Evolutionary conservation across 2,113 vertebrate species (phyloP).

Genomic region (Aptenodytes patagonicus): DNA sequence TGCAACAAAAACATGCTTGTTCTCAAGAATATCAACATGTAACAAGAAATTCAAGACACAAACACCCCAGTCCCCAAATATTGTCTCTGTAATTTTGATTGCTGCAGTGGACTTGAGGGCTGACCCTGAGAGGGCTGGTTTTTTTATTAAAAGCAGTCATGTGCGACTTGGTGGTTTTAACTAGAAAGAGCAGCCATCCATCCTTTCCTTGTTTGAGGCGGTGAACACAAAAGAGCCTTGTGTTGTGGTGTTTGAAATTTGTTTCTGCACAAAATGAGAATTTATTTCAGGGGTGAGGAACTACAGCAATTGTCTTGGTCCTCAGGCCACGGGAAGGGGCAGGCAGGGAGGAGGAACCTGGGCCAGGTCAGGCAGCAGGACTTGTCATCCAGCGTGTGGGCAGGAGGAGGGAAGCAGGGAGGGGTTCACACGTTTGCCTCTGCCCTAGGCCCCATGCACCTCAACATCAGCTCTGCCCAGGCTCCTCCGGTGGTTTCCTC

Average conservation of each 20-base stretch:
- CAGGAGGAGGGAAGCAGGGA: neutral
- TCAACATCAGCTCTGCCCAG: neutral
- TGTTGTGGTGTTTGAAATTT: neutral
- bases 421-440: neutral
- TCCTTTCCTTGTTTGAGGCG: neutral
- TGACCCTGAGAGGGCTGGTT: neutral
- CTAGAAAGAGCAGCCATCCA: neutral
- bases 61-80: neutral
- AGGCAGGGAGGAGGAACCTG: neutral
- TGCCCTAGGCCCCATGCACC: neutral
- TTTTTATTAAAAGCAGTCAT: neutral
- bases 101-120: neutral
- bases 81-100: neutral
- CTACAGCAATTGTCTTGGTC: neutral
- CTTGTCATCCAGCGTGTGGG: neutral
- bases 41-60: neutral
- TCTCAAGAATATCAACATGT: neutral
- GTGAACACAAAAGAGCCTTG: neutral
- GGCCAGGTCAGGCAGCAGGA: neutral
- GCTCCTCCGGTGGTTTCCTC: neutral
- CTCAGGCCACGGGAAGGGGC: neutral
- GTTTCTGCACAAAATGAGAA: neutral
- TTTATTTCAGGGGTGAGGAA: neutral
- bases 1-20: neutral
- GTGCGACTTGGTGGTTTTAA: neutral